Percentiles rank a stretch among this genome's conserved stretches.
These are phyloP conservation scores for Neoascia interrupta DNA, from an alignment of 2,888 invertebrate species.

Conservation along the genomic window DNA sequence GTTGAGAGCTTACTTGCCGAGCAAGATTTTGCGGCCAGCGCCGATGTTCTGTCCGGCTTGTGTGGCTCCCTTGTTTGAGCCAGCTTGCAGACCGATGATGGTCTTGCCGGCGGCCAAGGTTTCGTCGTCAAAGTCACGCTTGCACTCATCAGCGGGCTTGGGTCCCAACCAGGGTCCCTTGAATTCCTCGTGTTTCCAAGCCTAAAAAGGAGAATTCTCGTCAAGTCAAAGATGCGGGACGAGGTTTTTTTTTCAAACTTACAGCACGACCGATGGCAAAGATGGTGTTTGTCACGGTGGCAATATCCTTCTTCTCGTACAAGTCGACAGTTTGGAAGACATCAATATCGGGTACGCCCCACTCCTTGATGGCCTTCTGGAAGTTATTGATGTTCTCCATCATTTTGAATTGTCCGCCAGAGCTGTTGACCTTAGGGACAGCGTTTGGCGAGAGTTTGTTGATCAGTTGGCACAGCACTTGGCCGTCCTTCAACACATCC, in stretches of 20 bases:
- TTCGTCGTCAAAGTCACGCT: slow-evolving; percentile 96
- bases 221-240: too few relatives aligned
- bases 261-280: slow-evolving; percentile 92
- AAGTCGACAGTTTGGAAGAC: slow-evolving; percentile 98
- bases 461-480: slow-evolving; percentile 95
- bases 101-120: slow-evolving; percentile 93
- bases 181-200: slow-evolving; percentile 92
- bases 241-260: slow-evolving; percentile 75
- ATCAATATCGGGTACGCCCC: slow-evolving; percentile 94
- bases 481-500: slow-evolving; percentile 94
- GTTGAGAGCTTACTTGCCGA: slow-evolving; percentile 87
- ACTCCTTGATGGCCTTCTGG: slow-evolving; percentile 90
- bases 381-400: slow-evolving; percentile 99
- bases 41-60: slow-evolving; percentile 95
- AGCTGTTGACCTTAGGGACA: slow-evolving; percentile 93
- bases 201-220: slow-evolving; percentile 84
- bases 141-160: slow-evolving; percentile 95
- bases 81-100: slow-evolving; percentile 96
- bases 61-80: slow-evolving; percentile 96
- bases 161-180: slow-evolving; percentile 94
- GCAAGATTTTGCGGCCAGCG: slow-evolving; percentile 92
- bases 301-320: slow-evolving; percentile 96
- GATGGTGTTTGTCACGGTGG: slow-evolving; percentile 90
- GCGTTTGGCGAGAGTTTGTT: slow-evolving; percentile 95
- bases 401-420: slow-evolving; percentile 98